These are phyloP conservation scores for Platalea minor DNA, from an alignment of 2,797 vertebrate species.

Conservation along the genomic window DNA sequence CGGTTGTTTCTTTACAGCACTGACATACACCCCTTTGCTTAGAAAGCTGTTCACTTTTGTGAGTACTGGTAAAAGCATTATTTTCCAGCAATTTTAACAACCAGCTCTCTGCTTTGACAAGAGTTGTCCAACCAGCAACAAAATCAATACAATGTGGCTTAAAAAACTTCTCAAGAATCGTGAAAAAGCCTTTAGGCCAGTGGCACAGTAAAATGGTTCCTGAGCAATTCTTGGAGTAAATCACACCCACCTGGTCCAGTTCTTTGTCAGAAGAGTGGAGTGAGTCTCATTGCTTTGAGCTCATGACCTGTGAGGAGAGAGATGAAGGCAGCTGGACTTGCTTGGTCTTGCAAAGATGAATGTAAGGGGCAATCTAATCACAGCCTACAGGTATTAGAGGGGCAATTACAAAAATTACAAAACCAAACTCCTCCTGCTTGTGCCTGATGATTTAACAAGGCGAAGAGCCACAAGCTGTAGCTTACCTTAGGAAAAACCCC, in stretches of 20 bases:
- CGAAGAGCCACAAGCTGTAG: neutral
- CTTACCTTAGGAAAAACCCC: neutral
- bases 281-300: neutral
- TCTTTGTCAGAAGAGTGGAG: neutral
- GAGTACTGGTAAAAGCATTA: neutral
- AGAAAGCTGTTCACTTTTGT: neutral
- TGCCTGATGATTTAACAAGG: neutral
- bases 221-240: neutral
- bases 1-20: neutral
- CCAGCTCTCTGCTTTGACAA: neutral
- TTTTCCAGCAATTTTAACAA: neutral
- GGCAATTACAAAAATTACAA: neutral
- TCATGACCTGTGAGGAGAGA: neutral
- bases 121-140: neutral
- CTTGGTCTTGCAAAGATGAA: neutral
- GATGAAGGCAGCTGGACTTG: neutral
- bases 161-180: neutral
- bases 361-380: neutral
- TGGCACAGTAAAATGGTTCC: neutral
- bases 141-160: neutral
- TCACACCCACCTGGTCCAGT: neutral
- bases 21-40: neutral
- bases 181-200: neutral
- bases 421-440: neutral
- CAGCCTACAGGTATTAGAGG: neutral